These are phyloP conservation scores for Chloroceryle amazona DNA, from an alignment of 2,797 vertebrate species.

Conservation along the genomic window DNA sequence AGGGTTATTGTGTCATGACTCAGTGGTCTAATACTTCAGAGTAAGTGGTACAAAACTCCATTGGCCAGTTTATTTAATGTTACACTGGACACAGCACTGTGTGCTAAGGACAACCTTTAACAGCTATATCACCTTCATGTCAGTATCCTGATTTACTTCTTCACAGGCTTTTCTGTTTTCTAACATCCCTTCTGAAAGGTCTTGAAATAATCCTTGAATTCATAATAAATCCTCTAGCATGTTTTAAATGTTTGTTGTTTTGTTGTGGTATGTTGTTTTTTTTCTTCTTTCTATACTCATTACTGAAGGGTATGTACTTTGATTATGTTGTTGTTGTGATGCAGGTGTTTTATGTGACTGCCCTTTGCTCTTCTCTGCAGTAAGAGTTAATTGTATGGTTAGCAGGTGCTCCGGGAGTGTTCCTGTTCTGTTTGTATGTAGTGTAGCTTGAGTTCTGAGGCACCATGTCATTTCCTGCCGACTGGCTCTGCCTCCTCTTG, in stretches of 20 bases:
- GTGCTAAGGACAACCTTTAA: background rate
- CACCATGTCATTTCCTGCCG: background rate
- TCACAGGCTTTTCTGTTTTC: background rate
- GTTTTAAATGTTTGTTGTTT: background rate
- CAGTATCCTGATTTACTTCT: constrained; percentile 30
- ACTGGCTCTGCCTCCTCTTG: background rate
- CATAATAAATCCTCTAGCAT: background rate
- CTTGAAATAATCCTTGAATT: background rate
- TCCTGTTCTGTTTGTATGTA: background rate
- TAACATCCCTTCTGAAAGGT: background rate
- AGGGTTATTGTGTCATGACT: background rate
- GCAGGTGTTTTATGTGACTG: background rate
- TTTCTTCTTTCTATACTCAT: background rate
- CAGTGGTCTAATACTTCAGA: background rate
- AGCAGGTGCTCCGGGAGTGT: background rate
- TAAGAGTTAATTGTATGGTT: background rate
- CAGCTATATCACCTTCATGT: constrained; percentile 18
- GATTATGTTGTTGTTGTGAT: background rate
- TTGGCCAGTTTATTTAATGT: constrained; percentile 10
- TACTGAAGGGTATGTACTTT: background rate
- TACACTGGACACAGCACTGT: background rate
- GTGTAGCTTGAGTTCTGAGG: background rate
- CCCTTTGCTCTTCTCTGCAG: background rate
- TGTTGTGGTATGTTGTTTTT: too few species aligned
- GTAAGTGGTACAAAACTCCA: background rate